A percentile compares a stretch with the other conserved stretches of the same genome.
These are phyloP conservation scores for Asteroscopus sphinx DNA, from an alignment of 2,888 invertebrate genomes.

Conservation along the genomic window DNA sequence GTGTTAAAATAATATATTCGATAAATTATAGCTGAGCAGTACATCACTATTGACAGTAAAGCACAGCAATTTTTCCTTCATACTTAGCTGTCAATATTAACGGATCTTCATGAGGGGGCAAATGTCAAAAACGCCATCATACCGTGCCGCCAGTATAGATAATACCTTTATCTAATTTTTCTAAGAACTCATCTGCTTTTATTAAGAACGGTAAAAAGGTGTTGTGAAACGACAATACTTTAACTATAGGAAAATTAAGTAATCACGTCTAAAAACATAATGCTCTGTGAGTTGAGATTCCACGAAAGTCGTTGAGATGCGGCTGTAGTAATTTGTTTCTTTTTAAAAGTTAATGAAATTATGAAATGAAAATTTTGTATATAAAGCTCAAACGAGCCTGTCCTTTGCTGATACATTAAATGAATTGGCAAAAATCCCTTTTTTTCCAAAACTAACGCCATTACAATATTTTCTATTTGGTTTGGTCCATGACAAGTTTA, in stretches of 20 bases:
- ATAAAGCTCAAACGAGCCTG: constrained; percentile 13
- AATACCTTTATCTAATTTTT: constrained; percentile 24
- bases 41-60: no score
- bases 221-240: constrained; percentile 14
- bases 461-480: constrained; percentile 16
- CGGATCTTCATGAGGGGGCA: no score
- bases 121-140: no score
- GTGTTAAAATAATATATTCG: no score
- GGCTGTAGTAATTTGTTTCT: constrained; percentile 10
- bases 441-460: constrained; percentile 10
- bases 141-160: no score
- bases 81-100: no score
- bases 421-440: constrained; percentile 1
- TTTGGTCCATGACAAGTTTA: constrained; percentile 22
- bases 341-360: constrained; percentile 11
- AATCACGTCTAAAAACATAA: constrained; percentile 12
- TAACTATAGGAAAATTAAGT: constrained; percentile 15
- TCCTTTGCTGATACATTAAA: constrained; percentile 8
- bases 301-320: constrained; percentile 1
- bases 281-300: constrained; percentile 11
- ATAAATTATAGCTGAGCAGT: no score
- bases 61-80: no score
- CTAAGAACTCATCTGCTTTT: constrained; percentile 25
- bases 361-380: constrained; percentile 10
- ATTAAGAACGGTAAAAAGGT: constrained; percentile 29